Conservation (phyloP, 2,888 invertebrate genomes). For the Lordiphosa andalusiaca region DNA sequence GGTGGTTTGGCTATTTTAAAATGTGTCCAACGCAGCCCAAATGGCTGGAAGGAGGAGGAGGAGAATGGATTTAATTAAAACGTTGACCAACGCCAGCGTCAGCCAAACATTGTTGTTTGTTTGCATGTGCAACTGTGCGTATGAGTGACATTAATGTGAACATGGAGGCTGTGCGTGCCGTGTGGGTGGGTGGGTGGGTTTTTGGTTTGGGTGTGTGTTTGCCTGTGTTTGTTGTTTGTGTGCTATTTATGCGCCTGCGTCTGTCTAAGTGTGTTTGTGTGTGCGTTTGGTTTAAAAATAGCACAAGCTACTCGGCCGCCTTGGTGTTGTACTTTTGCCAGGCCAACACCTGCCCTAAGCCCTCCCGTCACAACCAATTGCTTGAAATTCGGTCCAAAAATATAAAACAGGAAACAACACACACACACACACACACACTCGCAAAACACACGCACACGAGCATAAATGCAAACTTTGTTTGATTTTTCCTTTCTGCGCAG, state of each 20-base stretch:
- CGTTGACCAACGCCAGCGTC: constrained; percentile 58
- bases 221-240: constrained; percentile 36
- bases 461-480: constrained; percentile 55
- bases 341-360: constrained; percentile 48
- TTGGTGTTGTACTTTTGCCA: constrained; percentile 62
- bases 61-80: constrained; percentile 67
- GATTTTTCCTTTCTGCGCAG: constrained; percentile 48
- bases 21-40: constrained; percentile 32
- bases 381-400: constrained; percentile 70
- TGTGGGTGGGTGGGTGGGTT: too few species aligned
- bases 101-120: constrained; percentile 22
- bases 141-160: constrained; percentile 73
- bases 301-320: constrained; percentile 58
- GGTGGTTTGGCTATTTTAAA: constrained; percentile 50
- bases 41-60: constrained; percentile 23
- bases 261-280: constrained; percentile 31
- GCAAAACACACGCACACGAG: constrained; percentile 26
- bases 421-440: constrained; percentile 20
- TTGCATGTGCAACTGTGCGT: constrained; percentile 73
- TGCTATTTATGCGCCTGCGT: constrained; percentile 73
- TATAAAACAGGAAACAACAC: constrained; percentile 65
- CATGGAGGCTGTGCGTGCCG: constrained; percentile 45
- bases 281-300: constrained; percentile 66
- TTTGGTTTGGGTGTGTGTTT: constrained; percentile 20
- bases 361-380: constrained; percentile 49